Evolutionary conservation across 2,113 vertebrate genomes (phyloP).

Genomic region (Prochilodus magdalenae): DNA sequence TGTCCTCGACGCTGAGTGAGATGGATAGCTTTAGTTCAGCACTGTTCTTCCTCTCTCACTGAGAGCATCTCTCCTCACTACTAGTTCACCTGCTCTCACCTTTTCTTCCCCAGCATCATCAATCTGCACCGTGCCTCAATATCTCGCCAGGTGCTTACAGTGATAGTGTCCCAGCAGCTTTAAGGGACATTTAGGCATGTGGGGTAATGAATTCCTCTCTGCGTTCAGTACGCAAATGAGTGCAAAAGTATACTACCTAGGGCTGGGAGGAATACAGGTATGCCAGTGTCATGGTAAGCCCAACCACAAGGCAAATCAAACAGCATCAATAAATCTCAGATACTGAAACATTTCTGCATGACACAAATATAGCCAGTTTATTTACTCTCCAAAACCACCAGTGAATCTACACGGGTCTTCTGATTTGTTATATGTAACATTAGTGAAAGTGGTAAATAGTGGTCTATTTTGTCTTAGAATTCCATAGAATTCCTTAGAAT

Average conservation of each 20-base stretch:
- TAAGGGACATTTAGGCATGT: constrained; percentile 9
- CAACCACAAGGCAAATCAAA: too few relatives aligned
- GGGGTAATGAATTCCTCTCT: constrained; percentile 19
- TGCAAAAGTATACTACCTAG: neutral
- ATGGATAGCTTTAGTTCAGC: constrained; percentile 38
- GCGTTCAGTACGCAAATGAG: constrained; percentile 6
- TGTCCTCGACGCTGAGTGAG: constrained; percentile 41
- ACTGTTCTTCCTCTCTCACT: neutral
- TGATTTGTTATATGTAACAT: too few relatives aligned
- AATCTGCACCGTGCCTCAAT: constrained; percentile 26
- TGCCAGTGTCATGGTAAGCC: too few relatives aligned
- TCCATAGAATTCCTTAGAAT: too few relatives aligned
- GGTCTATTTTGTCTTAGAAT: too few relatives aligned
- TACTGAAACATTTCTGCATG: too few relatives aligned
- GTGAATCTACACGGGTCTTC: too few relatives aligned
- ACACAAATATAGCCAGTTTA: too few relatives aligned
- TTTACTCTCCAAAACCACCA: too few relatives aligned
- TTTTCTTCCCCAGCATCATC: constrained; percentile 19
- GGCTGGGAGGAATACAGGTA: neutral
- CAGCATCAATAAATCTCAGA: too few relatives aligned
- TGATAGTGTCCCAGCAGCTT: constrained; percentile 12
- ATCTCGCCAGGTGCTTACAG: constrained; percentile 33
- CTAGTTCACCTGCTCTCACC: constrained; percentile 7
- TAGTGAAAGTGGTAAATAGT: too few relatives aligned
- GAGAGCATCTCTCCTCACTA: constrained; percentile 1